Percentiles rank a stretch among this genome's conserved stretches.
Conservation (phyloP, 92 coral and sea anemone genomes). For the Zoanthus solanderi region DNA sequence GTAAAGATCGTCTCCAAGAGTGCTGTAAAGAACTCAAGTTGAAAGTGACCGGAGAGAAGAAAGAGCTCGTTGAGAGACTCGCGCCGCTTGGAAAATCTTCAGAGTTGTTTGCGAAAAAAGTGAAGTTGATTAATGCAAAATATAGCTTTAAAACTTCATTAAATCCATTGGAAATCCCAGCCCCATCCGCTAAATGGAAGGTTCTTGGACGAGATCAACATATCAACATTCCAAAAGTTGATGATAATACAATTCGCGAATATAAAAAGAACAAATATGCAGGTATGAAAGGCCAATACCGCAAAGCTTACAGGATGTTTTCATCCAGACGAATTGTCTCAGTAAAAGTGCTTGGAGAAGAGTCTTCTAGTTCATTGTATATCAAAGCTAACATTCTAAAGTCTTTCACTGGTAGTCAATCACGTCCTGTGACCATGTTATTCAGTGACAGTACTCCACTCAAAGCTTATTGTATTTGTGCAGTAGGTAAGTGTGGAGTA, state of each 20-base stretch:
- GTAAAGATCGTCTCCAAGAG: constrained; percentile 49
- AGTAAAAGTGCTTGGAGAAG: constrained; percentile 45
- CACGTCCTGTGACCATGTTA: constrained; percentile 59
- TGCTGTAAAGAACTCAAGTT: constrained; percentile 48
- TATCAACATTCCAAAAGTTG: constrained; percentile 17
- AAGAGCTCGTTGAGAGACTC: constrained; percentile 43
- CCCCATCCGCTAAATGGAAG: constrained; percentile 46
- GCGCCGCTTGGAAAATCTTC: constrained; percentile 11
- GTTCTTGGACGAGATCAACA: constrained; percentile 38
- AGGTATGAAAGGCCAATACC: neutral
- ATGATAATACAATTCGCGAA: neutral
- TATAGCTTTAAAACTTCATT: constrained; percentile 30
- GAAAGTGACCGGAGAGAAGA: constrained; percentile 56
- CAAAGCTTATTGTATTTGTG: constrained; percentile 60
- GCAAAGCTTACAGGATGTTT: constrained; percentile 49
- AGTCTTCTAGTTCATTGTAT: constrained; percentile 37
- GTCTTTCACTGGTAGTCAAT: constrained; percentile 53
- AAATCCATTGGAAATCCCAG: constrained; percentile 24
- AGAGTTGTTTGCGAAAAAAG: constrained; percentile 45
- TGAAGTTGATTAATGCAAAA: neutral
- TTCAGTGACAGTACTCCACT: constrained; percentile 47
- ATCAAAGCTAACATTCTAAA: constrained; percentile 60
- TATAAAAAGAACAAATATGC: neutral
- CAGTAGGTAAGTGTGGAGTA: constrained; percentile 70
- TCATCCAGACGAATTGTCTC: constrained; percentile 61